These are phyloP conservation scores for Drosophila truncata DNA, from an alignment of 1,140 invertebrate genomes.

Conservation along the genomic window DNA sequence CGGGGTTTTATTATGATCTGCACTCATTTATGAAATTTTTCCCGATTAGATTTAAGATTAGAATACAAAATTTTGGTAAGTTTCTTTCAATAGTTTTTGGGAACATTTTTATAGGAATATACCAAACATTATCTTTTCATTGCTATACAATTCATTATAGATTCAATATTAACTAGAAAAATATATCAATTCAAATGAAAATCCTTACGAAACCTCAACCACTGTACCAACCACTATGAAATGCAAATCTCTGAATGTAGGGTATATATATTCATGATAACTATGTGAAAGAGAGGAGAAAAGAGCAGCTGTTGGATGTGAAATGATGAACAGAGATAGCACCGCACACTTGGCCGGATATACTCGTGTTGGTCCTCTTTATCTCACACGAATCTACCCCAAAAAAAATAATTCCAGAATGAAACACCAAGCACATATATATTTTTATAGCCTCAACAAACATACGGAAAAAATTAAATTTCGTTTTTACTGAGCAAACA, in stretches of 20 bases:
- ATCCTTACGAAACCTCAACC: not conserved
- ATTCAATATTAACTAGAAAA: no score
- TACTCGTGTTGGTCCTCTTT: constrained; percentile 4
- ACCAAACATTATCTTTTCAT: no score
- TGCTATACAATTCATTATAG: no score
- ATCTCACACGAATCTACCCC: constrained; percentile 14
- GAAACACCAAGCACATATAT: constrained; percentile 34
- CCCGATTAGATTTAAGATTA: no score
- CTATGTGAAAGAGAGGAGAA: constrained; percentile 16
- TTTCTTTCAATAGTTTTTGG: no score
- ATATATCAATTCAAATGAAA: no score
- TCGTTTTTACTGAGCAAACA: constrained; percentile 77
- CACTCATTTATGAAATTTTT: not conserved
- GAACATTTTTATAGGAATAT: no score
- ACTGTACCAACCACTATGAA: constrained; percentile 66
- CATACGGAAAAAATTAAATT: constrained; percentile 59
- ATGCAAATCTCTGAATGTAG: constrained; percentile 59
- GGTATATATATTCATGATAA: constrained; percentile 56
- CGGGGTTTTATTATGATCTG: not conserved
- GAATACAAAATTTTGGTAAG: no score
- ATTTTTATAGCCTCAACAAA: constrained; percentile 75
- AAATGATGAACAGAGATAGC: constrained; percentile 22
- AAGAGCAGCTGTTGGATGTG: constrained; percentile 45
- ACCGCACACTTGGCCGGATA: constrained; percentile 39
- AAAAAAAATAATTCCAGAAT: constrained; percentile 8